Base-by-base conservation (phyloP, 2,888 invertebrate genomes). In the Drosophila dives region DNA sequence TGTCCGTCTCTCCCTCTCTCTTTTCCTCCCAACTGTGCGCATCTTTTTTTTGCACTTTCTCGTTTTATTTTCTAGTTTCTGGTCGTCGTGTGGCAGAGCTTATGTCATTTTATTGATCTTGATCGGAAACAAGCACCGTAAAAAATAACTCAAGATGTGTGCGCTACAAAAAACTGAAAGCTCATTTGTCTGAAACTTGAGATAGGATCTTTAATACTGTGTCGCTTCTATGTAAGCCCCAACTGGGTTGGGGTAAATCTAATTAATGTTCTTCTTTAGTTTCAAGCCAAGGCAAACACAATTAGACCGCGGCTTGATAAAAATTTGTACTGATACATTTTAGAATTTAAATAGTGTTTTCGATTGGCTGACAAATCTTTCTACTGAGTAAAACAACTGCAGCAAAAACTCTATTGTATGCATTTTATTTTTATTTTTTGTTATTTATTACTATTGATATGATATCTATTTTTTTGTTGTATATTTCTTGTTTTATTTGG, bases 41-140 rank as follows among this genome's bases (percentile, higher is more conserved):
- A 64, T 69, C 58, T 64, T 56, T 54, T 29, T 72, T 67, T 69
- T 68, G 62, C 61, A 64, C 66, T 72, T 67, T 69, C 66, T 63
- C 60, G 68, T 69, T 66, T 64, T 56, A 51, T 50, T 77, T 75
- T 79, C 66, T 76, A 76, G 76, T 51, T 45, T 45, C 45, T 33
- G 64, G 54, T 42, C 8, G 67, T 74, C 74, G 74, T 72, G 72
- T 53, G 55, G 56, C 65, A 45, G 61, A 73, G 84, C 88, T 89
- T 89, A 89, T 89, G 89, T 89, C 88, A 89, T 88, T 80, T 81
- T 69, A 79, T 83, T 88, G 88, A 80, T 80, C 82, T 75, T 72
- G 77, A 87, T 83, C 75, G 88, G 72, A 72, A 81, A 75, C 75
- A 73, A 70, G 65, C 62, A 50, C 66, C 23, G 23, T 23, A 45